Base-by-base conservation (phyloP, 1,140 invertebrate genomes). In the Euglossa dilemma region DNA sequence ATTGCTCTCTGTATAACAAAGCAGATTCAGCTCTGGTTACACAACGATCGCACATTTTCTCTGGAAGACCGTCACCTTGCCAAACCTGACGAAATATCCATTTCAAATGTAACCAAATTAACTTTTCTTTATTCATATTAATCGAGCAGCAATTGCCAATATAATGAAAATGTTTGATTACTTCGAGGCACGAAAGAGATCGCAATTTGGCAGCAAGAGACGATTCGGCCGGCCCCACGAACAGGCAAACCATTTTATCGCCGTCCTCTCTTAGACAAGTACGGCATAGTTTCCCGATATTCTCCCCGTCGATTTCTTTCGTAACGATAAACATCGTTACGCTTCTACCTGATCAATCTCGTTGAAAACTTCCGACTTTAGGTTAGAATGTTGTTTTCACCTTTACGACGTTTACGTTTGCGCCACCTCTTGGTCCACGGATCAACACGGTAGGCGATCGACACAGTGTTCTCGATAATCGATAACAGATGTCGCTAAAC, bases 191-290 rank as follows among this genome's bases (percentile, higher is more conserved):
- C 2, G 94, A 94, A 16, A 94, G 87, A 12, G 94, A 93, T 85
- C 93, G 86, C 14, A 94, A 73, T 90, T 94, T 94, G 14, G 94
- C 93, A 76, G 93, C 94, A 9, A 94, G 90, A 25, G 94, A 94
- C 18, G 94, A 94, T 16, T 92, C 92, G 18, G 93, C 91, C 6
- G 94, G 93, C 7, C 93, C 94, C 72, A 94, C 90, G 77, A 94
- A 94, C n/a, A 94, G 87, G 86, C 91, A 94, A 74, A 94, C 87
- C 93, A 94, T 94, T 89, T 94, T 94, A 57, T 93, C 92, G n/a
- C 92, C 91, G 72, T 94, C 94, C 77, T 94, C 94, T 75, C 93
- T 91, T 25, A 94, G 87, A 77, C 94, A 94, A 1, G 93, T 94
- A 12, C 94, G 91, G 69, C 94, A 94, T 45, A 94, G 79, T 88